phyloP scores from a whole-genome alignment of 2,113 vertebrate species.

The Saccopteryx leptura region DNA sequence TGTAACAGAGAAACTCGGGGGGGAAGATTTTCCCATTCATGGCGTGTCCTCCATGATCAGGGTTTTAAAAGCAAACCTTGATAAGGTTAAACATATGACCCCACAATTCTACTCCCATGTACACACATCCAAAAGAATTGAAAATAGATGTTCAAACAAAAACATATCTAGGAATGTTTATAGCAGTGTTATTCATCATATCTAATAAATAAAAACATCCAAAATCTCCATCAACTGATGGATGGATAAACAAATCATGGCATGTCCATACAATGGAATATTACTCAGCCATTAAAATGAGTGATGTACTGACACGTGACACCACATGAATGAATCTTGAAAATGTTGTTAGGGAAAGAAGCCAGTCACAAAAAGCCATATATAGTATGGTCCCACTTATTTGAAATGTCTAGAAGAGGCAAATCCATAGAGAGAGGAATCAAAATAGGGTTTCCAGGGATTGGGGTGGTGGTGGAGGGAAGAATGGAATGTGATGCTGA shows the following conservation, averaged over 20 bases:
- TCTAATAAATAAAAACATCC: background rate
- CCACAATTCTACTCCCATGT: background rate
- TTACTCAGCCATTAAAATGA: background rate
- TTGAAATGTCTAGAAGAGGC: background rate
- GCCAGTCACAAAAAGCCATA: background rate
- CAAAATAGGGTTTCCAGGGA: background rate
- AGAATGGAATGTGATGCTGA: background rate
- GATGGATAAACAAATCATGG: background rate
- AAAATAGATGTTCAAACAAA: background rate
- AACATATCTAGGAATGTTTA: background rate
- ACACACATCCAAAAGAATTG: background rate
- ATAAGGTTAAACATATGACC: background rate
- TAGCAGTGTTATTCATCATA: background rate
- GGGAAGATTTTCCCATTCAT: background rate
- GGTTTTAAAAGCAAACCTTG: slow-evolving; percentile 7
- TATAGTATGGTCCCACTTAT: background rate
- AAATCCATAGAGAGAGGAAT: background rate
- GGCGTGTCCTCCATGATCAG: background rate
- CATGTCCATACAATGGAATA: background rate
- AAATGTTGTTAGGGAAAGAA: background rate
- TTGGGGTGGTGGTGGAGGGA: too few relatives aligned
- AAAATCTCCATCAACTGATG: background rate
- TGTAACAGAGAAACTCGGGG: background rate
- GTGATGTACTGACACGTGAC: background rate
- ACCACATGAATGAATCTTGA: background rate